A percentile compares a stretch with the other conserved stretches of the same genome.
These are phyloP conservation scores for Donacobius atricapilla DNA, from an alignment of 2,113 vertebrate species.

Conservation along the genomic window DNA sequence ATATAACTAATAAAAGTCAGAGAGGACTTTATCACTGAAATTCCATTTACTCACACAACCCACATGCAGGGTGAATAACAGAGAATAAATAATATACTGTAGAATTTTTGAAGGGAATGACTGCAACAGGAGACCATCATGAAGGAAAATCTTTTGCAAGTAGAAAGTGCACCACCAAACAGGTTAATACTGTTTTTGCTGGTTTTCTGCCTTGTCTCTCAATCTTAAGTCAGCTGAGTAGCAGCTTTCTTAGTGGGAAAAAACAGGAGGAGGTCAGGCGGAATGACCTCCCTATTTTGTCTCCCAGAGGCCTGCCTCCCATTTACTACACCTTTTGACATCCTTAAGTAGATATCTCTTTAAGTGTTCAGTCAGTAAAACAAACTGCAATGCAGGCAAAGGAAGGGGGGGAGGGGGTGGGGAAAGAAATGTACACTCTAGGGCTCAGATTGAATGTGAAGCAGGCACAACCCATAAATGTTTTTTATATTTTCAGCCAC, in stretches of 20 bases:
- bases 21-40: neutral
- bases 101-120: slow-evolving; percentile 10
- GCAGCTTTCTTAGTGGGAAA: slow-evolving; percentile 74
- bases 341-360: slow-evolving; percentile 81
- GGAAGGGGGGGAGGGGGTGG: neutral
- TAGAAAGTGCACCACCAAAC: neutral
- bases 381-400: slow-evolving; percentile 64
- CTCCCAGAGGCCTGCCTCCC: slow-evolving; percentile 60
- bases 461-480: rapidly evolving
- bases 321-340: slow-evolving; percentile 82
- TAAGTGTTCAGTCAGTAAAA: slow-evolving; percentile 75
- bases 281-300: slow-evolving; percentile 71
- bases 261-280: slow-evolving; percentile 79
- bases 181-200: neutral
- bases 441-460: neutral
- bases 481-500: neutral
- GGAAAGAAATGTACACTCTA: neutral
- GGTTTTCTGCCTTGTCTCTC: slow-evolving; percentile 60
- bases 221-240: slow-evolving; percentile 76
- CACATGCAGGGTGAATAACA: neutral
- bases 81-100: neutral
- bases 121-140: neutral
- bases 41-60: neutral
- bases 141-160: neutral
- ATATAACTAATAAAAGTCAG: neutral